These are phyloP conservation scores for Trialeurodes vaporariorum DNA, from an alignment of 1,140 invertebrate genomes.

Conservation along the genomic window DNA sequence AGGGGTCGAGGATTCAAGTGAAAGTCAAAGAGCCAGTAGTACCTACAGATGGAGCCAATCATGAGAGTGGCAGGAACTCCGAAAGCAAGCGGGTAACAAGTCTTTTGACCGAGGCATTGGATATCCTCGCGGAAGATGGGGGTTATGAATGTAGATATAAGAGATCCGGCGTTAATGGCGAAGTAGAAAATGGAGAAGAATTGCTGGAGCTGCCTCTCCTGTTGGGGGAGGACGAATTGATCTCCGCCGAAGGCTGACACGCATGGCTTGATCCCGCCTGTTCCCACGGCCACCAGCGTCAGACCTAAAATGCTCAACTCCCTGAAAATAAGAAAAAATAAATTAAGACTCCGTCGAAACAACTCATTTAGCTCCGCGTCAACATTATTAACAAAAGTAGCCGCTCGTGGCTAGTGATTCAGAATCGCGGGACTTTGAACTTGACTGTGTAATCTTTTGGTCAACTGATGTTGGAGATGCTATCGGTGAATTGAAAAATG, in stretches of 20 bases:
- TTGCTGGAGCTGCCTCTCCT: conserved; percentile 56
- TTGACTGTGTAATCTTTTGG: too few relatives aligned
- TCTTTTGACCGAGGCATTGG: conserved; percentile 63
- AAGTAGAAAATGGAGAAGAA: conserved; percentile 95
- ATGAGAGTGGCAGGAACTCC: conserved; percentile 80
- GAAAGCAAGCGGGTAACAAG: conserved; percentile 86
- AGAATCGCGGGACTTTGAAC: too few relatives aligned
- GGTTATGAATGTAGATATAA: conserved; percentile 80
- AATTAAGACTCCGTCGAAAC: conserved; percentile 44
- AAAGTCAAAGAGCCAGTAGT: not conserved
- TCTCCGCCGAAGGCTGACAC: conserved; percentile 95
- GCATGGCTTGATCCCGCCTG: conserved; percentile 95
- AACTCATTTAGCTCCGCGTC: too few relatives aligned
- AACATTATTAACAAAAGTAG: too few relatives aligned
- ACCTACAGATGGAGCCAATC: conserved; percentile 62
- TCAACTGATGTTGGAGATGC: too few relatives aligned
- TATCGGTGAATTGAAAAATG: too few relatives aligned
- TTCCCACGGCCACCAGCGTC: conserved; percentile 72
- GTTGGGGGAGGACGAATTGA: conserved; percentile 75
- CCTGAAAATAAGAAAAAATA: conserved; percentile 38
- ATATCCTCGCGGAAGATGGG: conserved; percentile 74
- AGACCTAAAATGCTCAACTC: conserved; percentile 65
- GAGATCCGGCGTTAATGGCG: conserved; percentile 81
- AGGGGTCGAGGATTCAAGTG: too few relatives aligned
- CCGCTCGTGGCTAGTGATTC: too few relatives aligned